Evolutionary conservation across 2,797 vertebrate genomes (phyloP).

Genomic region (Enteromius thamalakanensis): DNA sequence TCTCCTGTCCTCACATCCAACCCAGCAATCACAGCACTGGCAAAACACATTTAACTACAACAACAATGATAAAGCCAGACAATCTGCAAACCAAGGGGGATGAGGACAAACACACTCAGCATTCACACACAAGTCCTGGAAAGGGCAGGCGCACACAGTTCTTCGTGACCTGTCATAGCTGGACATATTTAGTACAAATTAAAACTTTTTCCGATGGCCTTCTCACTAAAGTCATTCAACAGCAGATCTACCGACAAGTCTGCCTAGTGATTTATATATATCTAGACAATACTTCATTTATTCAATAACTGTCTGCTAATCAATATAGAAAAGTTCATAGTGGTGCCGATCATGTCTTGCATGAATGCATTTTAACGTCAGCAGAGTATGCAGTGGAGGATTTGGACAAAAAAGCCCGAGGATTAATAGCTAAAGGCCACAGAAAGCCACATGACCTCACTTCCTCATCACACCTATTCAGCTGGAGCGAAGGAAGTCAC

Average conservation of each 20-base stretch:
- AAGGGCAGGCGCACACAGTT: background rate
- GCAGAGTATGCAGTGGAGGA: background rate
- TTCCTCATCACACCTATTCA: slow-evolving; percentile 34
- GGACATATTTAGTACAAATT: background rate
- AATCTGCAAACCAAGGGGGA: slow-evolving; percentile 18
- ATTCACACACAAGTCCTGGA: background rate
- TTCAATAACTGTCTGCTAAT: background rate
- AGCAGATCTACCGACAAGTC: background rate
- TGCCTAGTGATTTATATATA: background rate
- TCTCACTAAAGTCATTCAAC: background rate
- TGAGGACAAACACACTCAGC: slow-evolving; percentile 1
- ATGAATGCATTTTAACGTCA: slow-evolving; percentile 39
- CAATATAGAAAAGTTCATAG: background rate
- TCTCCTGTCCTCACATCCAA: background rate
- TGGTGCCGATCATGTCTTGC: slow-evolving; percentile 4
- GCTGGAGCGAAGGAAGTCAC: slow-evolving; percentile 12
- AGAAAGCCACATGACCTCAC: slow-evolving; percentile 32
- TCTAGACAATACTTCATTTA: background rate
- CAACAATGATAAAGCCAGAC: slow-evolving; percentile 2
- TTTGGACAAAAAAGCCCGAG: slow-evolving; percentile 5
- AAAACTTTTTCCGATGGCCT: background rate
- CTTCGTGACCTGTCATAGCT: background rate
- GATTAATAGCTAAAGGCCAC: slow-evolving; percentile 17
- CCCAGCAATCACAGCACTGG: background rate
- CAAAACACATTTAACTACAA: background rate